Evolutionary conservation across 1,140 invertebrate genomes (phyloP).

Genomic region (Chironomus tepperi): DNA sequence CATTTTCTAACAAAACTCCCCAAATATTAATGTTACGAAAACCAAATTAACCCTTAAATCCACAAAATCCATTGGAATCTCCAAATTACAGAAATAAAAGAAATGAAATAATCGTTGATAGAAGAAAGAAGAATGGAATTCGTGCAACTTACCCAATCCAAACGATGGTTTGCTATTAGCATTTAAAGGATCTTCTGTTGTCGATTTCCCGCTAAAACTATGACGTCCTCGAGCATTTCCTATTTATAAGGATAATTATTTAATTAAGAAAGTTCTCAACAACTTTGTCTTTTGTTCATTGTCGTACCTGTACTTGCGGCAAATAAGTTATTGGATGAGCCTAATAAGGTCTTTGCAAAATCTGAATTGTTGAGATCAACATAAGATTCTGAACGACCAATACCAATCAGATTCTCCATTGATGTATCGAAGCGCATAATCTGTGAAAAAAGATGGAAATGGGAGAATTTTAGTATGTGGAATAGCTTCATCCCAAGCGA

Average conservation of each 20-base stretch:
- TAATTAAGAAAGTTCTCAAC: background rate
- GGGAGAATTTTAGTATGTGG: background rate
- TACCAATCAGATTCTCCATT: constrained; percentile 59
- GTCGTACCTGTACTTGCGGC: background rate
- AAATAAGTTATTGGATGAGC: background rate
- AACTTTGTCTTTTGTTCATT: background rate
- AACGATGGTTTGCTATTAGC: constrained; percentile 58
- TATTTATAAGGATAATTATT: background rate
- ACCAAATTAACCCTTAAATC: no score
- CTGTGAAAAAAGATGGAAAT: constrained; percentile 41
- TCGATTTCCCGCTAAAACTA: constrained; percentile 38
- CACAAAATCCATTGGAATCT: no score
- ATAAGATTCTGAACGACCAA: constrained; percentile 71
- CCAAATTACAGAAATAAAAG: no score
- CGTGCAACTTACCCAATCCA: constrained; percentile 60
- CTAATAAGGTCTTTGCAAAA: constrained; percentile 17
- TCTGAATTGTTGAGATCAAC: constrained; percentile 59
- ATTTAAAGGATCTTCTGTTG: constrained; percentile 38
- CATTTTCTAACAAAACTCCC: no score
- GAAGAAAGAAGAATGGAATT: constrained; percentile 34
- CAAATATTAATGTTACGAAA: no score
- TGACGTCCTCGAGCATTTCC: constrained; percentile 30
- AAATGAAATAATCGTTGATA: constrained; percentile 16
- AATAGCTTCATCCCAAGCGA: background rate
- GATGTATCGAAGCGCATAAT: constrained; percentile 70